Conservation (phyloP, 2,113 vertebrate genomes). For the Bungarus multicinctus region DNA sequence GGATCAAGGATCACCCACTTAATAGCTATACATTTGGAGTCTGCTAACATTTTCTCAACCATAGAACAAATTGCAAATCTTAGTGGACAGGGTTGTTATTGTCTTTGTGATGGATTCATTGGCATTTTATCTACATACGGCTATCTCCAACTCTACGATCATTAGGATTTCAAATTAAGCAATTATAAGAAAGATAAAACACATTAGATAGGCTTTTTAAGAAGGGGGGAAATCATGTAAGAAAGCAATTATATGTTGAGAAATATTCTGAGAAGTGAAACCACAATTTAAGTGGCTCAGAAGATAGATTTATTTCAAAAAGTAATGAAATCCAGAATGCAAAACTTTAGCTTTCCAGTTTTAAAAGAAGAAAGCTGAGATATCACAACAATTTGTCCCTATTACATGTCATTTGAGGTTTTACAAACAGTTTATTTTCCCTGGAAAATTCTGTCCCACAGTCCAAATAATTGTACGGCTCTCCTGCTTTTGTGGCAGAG, state of each 20-base stretch:
- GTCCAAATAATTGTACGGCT: background rate
- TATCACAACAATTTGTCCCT: too few species aligned
- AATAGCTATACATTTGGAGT: conserved; percentile 63
- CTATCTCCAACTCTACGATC: conserved; percentile 43
- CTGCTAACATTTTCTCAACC: conserved; percentile 39
- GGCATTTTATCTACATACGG: conserved; percentile 1
- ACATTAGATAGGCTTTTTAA: background rate
- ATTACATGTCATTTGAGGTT: background rate
- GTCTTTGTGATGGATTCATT: conserved; percentile 21
- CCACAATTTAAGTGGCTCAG: background rate
- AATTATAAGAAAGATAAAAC: conserved; percentile 16
- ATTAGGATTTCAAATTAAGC: conserved; percentile 44
- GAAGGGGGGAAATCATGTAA: background rate
- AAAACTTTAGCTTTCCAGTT: background rate
- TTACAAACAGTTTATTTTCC: background rate
- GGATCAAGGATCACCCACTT: conserved; percentile 70
- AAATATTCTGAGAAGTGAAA: conserved; percentile 13
- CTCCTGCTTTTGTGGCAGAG: background rate
- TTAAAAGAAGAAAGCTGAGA: too few species aligned
- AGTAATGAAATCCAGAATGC: background rate
- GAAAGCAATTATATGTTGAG: conserved; percentile 12
- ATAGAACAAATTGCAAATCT: conserved; percentile 50
- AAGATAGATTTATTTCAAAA: background rate
- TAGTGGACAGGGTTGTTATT: conserved; percentile 11
- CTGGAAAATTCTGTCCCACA: background rate